phyloP scores from a whole-genome alignment of 1,140 invertebrate species.

The Drosophila pandora region DNA sequence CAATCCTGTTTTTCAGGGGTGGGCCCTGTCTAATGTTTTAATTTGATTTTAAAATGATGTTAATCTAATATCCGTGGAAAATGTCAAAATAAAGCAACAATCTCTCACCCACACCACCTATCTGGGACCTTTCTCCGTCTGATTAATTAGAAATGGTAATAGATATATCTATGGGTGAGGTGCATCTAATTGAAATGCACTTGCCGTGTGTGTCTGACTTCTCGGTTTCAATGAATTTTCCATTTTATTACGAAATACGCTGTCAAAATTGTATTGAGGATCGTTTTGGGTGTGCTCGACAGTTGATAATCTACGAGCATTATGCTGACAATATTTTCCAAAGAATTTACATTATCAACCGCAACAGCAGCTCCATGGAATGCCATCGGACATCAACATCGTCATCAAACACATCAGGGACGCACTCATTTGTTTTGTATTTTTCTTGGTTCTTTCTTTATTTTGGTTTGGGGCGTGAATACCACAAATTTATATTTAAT shows the following conservation, averaged over 20 bases:
- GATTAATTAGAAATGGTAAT: conserved; percentile 74
- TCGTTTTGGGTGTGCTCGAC: conserved; percentile 45
- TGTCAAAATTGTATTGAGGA: conserved; percentile 75
- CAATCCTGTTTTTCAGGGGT: conserved; percentile 46
- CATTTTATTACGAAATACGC: conserved; percentile 77
- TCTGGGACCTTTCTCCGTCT: conserved; percentile 10
- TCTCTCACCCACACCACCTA: conserved; percentile 13
- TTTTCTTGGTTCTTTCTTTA: conserved; percentile 7
- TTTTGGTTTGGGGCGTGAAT: conserved; percentile 63
- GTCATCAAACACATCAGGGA: conserved; percentile 16
- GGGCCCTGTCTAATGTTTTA: conserved; percentile 78
- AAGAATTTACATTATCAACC: conserved; percentile 59
- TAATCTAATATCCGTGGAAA: conserved; percentile 84
- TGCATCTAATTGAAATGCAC: conserved; percentile 76
- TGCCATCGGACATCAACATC: conserved; percentile 42
- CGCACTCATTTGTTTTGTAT: conserved; percentile 60
- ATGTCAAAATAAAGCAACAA: conserved; percentile 79
- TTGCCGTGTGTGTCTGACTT: conserved; percentile 55
- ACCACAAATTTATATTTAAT: conserved; percentile 81
- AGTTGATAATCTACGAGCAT: conserved; percentile 66
- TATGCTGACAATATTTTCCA: conserved; percentile 81
- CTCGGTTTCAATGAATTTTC: conserved; percentile 81
- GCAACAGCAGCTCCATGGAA: conserved; percentile 38
- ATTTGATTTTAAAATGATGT: conserved; percentile 83
- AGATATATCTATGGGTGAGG: conserved; percentile 2